Evolutionary conservation across 2,888 invertebrate genomes (phyloP).

Genomic region (Pyrocoelia pectoralis): DNA sequence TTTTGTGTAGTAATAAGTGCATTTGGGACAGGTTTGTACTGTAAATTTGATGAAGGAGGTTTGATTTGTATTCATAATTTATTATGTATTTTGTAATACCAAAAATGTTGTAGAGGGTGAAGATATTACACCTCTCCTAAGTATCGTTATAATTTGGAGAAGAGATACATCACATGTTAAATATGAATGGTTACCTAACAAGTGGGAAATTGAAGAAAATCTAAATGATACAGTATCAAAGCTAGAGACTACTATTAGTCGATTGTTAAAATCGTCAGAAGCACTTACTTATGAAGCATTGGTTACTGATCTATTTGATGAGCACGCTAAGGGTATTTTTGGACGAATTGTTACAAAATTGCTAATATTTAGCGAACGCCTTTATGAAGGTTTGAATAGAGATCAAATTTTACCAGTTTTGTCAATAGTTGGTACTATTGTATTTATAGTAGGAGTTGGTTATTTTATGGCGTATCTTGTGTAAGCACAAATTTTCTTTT

Average conservation of each 20-base stretch:
- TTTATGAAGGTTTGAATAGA: constrained; percentile 75
- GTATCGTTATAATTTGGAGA: constrained; percentile 91
- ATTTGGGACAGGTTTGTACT: too few relatives aligned
- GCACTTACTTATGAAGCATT: constrained; percentile 79
- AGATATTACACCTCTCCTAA: constrained; percentile 72
- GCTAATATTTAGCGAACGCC: constrained; percentile 73
- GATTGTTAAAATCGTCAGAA: constrained; percentile 76
- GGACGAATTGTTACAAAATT: constrained; percentile 73
- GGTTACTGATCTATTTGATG: constrained; percentile 82
- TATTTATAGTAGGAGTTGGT: constrained; percentile 80
- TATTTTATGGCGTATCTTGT: constrained; percentile 88
- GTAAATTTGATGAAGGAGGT: too few relatives aligned
- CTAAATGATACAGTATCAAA: constrained; percentile 78
- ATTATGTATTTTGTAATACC: too few relatives aligned
- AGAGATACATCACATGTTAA: constrained; percentile 85
- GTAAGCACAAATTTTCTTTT: constrained; percentile 56
- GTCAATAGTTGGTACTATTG: constrained; percentile 79
- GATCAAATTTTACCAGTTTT: constrained; percentile 82
- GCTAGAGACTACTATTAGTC: constrained; percentile 75
- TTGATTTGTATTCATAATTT: too few relatives aligned
- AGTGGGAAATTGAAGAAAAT: constrained; percentile 67
- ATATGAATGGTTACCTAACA: constrained; percentile 87
- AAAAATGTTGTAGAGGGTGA: constrained; percentile 59
- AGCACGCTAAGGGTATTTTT: constrained; percentile 77
- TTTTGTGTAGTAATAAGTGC: too few relatives aligned